Conservation (phyloP, 2,113 vertebrate genomes). For the Gymnocephalus cernua region DNA sequence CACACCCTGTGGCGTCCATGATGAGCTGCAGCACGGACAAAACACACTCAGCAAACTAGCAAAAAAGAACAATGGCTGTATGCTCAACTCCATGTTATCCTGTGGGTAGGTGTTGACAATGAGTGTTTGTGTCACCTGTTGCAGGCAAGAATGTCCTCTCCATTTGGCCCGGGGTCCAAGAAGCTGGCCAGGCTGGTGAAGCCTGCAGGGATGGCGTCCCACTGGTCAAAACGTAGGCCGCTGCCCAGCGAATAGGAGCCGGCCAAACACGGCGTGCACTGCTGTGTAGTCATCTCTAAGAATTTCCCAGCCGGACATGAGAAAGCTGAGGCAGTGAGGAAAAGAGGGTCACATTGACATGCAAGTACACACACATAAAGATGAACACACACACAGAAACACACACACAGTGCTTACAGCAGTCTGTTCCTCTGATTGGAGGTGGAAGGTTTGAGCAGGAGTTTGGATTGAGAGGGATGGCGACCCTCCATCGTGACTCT, state of each 20-base stretch:
- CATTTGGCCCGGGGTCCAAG: slow-evolving; percentile 87
- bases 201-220: slow-evolving; percentile 93
- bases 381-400: not conserved
- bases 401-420: slow-evolving; percentile 88
- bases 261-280: slow-evolving; percentile 91
- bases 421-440: slow-evolving; percentile 95
- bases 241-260: slow-evolving; percentile 97
- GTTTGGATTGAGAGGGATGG: slow-evolving; percentile 88
- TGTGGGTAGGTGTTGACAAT: not conserved
- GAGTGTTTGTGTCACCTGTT: slow-evolving; percentile 83
- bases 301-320: slow-evolving; percentile 94
- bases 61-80: not conserved
- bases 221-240: slow-evolving; percentile 96
- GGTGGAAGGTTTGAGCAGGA: slow-evolving; percentile 92
- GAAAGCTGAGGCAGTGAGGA: slow-evolving; percentile 85
- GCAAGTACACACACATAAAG: not conserved
- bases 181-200: slow-evolving; percentile 94
- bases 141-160: slow-evolving; percentile 87
- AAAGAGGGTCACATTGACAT: not conserved
- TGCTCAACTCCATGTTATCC: not conserved
- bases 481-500: slow-evolving; percentile 96
- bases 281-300: slow-evolving; percentile 95
- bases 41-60: not conserved
- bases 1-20: slow-evolving; percentile 93
- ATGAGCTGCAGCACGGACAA: slow-evolving; percentile 80